Evolutionary conservation across 1,140 invertebrate genomes (phyloP).

Genomic region (Matsumurasca onukii): DNA sequence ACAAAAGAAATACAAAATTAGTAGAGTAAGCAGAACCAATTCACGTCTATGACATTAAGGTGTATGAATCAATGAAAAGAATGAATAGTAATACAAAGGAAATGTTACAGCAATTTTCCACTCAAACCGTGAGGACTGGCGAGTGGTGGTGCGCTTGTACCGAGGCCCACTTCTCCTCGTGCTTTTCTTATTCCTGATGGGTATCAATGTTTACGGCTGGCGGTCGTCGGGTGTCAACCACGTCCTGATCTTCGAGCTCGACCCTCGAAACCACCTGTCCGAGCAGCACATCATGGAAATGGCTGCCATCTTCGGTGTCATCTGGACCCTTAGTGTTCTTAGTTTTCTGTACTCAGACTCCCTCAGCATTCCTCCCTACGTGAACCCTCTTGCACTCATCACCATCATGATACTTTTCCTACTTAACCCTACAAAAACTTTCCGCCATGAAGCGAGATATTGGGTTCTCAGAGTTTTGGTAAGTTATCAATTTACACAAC

Average conservation of each 20-base stretch:
- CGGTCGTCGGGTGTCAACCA: constrained; percentile 98
- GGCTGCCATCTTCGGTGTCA: constrained; percentile 90
- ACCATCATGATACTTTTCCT: constrained; percentile 87
- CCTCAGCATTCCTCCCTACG: constrained; percentile 87
- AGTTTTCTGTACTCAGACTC: constrained; percentile 81
- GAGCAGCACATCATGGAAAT: constrained; percentile 97
- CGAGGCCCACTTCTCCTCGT: constrained; percentile 91
- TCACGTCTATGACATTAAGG: no score
- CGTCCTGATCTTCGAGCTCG: constrained; percentile 97
- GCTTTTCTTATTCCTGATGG: constrained; percentile 93
- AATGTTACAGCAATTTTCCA: constrained; percentile 69
- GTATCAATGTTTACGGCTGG: constrained; percentile 99
- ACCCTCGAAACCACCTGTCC: constrained; percentile 94
- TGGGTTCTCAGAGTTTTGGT: constrained; percentile 78
- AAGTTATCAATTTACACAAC: constrained; percentile 48
- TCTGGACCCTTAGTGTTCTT: constrained; percentile 87
- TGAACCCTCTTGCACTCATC: constrained; percentile 85
- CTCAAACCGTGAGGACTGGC: constrained; percentile 69
- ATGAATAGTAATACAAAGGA: no score
- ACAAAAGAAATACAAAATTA: no score
- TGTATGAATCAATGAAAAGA: no score
- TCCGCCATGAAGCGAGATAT: constrained; percentile 87
- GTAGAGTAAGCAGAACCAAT: no score
- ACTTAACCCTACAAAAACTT: constrained; percentile 90
- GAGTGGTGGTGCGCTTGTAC: constrained; percentile 83